Evolutionary conservation across 2,113 vertebrate genomes (phyloP).

Genomic region (Trematocara nigrifrons): DNA sequence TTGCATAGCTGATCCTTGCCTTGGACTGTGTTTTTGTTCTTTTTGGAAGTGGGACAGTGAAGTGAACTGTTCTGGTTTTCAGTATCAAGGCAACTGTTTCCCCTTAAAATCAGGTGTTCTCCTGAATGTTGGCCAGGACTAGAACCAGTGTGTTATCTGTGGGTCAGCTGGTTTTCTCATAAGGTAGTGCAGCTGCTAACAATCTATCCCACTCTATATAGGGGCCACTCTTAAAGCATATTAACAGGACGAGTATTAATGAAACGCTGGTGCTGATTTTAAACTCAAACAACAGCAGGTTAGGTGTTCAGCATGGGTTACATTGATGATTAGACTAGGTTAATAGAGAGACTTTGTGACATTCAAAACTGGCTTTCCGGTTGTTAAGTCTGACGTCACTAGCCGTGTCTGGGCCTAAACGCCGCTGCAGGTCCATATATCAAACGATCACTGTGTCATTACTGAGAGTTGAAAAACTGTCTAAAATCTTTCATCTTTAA

Average conservation of each 20-base stretch:
- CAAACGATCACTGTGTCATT: too few species aligned
- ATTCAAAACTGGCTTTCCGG: neutral
- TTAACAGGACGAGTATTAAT: neutral
- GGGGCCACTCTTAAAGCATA: neutral
- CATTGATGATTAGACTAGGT: fast-evolving
- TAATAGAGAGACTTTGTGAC: neutral
- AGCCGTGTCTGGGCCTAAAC: too few species aligned
- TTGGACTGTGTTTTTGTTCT: neutral
- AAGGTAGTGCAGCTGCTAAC: neutral
- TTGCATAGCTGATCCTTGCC: neutral
- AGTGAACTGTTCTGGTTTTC: neutral
- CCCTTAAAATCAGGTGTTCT: neutral
- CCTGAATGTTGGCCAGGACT: neutral
- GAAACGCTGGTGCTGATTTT: neutral
- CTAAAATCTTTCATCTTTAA: too few species aligned
- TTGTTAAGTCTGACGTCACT: too few species aligned
- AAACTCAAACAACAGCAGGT: neutral
- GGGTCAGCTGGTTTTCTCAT: neutral
- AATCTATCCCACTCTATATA: neutral
- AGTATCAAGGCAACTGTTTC: neutral
- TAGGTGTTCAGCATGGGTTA: neutral
- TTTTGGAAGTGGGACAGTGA: neutral
- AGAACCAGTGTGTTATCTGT: neutral
- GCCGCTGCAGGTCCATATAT: too few species aligned
- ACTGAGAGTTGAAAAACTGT: too few species aligned